These are phyloP conservation scores for Patagioenas fasciata DNA, from an alignment of 2,113 vertebrate genomes.

Conservation along the genomic window DNA sequence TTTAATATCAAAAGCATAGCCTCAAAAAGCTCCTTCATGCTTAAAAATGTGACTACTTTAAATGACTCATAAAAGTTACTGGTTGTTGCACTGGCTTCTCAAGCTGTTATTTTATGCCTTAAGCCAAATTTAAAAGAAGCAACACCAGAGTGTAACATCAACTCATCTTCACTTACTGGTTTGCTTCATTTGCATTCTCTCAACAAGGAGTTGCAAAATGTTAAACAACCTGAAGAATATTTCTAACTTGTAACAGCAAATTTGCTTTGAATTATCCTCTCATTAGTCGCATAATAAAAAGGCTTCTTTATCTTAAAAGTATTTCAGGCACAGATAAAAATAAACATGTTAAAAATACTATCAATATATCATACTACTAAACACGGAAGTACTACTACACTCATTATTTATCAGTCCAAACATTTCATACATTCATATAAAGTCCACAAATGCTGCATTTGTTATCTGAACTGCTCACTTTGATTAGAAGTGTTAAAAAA, in stretches of 20 bases:
- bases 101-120: slow-evolving; percentile 39
- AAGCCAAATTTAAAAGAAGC: slow-evolving; percentile 45
- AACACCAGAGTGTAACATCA: slow-evolving; percentile 16
- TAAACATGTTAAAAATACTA: not conserved
- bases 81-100: slow-evolving; percentile 14
- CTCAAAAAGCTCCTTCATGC: not conserved
- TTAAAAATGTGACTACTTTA: not conserved
- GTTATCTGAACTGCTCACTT: not conserved
- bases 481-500: not conserved
- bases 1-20: not conserved
- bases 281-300: not conserved
- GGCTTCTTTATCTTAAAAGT: not conserved
- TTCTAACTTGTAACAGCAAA: not conserved
- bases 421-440: not conserved
- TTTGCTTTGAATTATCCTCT: not conserved
- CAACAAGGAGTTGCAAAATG: slow-evolving; percentile 1
- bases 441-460: not conserved
- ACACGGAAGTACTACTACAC: not conserved
- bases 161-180: slow-evolving; percentile 28
- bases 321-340: not conserved
- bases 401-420: not conserved
- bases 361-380: not conserved
- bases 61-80: slow-evolving; percentile 32
- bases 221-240: slow-evolving; percentile 20
- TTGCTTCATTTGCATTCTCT: slow-evolving; percentile 11